Conservation (phyloP, 2,113 vertebrate species). For the Pachycephala philippinensis region DNA sequence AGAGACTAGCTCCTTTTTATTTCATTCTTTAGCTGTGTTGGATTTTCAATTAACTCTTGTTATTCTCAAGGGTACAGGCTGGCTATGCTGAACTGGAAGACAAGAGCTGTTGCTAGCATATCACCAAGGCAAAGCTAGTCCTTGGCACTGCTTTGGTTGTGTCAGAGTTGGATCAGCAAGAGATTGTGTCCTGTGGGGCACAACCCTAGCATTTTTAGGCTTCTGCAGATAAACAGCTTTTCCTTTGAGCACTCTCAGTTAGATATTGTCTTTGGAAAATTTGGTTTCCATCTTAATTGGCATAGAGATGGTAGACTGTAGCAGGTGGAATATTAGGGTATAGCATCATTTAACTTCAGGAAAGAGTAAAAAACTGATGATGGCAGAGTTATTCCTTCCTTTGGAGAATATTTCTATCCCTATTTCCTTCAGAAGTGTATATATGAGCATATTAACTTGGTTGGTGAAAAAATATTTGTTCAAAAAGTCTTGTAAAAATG, state of each 20-base stretch:
- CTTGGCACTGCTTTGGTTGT: neutral
- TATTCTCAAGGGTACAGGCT: neutral
- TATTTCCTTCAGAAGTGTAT: neutral
- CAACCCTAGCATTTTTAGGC: neutral
- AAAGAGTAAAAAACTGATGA: neutral
- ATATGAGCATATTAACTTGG: neutral
- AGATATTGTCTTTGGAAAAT: neutral
- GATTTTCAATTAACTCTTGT: neutral
- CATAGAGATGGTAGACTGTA: neutral
- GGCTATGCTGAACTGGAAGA: neutral
- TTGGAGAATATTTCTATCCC: neutral
- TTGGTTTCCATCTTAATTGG: neutral
- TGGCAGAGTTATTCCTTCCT: neutral
- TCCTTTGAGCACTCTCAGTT: neutral
- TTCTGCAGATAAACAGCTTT: neutral
- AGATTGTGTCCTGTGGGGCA: no score
- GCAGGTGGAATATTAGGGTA: neutral
- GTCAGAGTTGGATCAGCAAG: neutral
- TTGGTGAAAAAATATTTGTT: neutral
- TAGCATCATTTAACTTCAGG: neutral
- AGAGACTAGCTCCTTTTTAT: accelerated
- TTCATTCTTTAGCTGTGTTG: neutral
- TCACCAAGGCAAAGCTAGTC: neutral
- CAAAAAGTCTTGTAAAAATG: neutral
- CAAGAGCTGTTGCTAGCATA: neutral